phyloP scores from a whole-genome alignment of 2,797 vertebrate species.

The Thunnus albacares region DNA sequence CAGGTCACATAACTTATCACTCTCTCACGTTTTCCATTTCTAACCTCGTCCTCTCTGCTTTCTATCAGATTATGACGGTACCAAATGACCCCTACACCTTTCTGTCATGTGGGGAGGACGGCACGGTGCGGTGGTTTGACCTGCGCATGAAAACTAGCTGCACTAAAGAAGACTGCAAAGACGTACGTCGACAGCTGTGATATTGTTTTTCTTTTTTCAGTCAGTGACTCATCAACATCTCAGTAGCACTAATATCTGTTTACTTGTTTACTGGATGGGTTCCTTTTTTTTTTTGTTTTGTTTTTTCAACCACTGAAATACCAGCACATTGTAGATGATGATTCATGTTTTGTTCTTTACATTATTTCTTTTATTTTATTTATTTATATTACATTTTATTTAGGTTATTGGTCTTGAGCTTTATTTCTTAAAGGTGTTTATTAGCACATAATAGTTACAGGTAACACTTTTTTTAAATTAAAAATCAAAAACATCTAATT shows the following conservation, averaged over 20 bases:
- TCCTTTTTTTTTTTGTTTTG: background rate
- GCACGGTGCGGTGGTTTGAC: slow-evolving; percentile 98
- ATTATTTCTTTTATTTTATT: too few species aligned
- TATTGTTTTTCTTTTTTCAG: slow-evolving; percentile 8
- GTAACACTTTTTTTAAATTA: too few species aligned
- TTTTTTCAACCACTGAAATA: background rate
- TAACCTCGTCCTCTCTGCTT: background rate
- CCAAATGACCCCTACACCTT: slow-evolving; percentile 98
- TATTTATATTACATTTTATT: too few species aligned
- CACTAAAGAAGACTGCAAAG: slow-evolving; percentile 99
- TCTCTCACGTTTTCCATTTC: background rate
- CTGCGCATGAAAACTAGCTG: slow-evolving; percentile 97
- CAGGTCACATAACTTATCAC: background rate
- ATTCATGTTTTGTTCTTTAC: background rate
- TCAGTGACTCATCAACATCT: background rate
- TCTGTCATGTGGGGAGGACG: slow-evolving; percentile 97
- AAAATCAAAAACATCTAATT: background rate
- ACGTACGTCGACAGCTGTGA: slow-evolving; percentile 86
- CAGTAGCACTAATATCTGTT: background rate
- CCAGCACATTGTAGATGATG: background rate
- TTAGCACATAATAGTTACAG: background rate
- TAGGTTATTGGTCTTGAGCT: background rate
- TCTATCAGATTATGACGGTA: slow-evolving; percentile 94
- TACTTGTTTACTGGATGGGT: background rate
- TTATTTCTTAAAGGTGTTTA: background rate